phyloP scores from a whole-genome alignment of 2,888 invertebrate species.

The Phrixothrix hirtus region DNA sequence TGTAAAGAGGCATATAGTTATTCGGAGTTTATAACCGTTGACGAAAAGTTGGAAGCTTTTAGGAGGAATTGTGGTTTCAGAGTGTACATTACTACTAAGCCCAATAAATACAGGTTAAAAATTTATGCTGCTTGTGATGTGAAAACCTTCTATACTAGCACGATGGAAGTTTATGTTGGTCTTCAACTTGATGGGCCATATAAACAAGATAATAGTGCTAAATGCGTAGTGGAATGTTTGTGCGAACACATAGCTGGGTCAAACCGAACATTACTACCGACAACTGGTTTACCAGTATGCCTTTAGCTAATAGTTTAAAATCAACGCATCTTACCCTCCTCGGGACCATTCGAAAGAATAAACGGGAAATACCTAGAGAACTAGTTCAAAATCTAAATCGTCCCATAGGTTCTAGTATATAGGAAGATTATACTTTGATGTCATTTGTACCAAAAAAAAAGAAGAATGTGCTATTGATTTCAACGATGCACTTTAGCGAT shows the following conservation, averaged over 20 bases:
- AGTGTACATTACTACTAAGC: no score
- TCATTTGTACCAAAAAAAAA: background rate
- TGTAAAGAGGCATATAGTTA: no score
- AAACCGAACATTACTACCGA: no score
- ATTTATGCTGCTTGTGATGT: conserved; percentile 5
- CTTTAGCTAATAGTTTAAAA: conserved; percentile 1
- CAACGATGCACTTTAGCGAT: background rate
- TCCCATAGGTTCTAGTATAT: background rate
- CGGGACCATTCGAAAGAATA: background rate
- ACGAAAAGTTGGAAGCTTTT: no score
- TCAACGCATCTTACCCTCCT: background rate
- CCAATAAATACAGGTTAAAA: conserved; percentile 1
- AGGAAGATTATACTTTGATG: background rate
- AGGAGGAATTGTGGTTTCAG: no score
- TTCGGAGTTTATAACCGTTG: no score
- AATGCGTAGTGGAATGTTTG: no score
- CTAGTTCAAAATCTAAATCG: background rate
- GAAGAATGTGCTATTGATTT: conserved; percentile 1
- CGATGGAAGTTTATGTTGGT: conserved; percentile 3
- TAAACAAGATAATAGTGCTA: conserved; percentile 4
- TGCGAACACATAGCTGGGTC: no score
- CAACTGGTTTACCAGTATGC: conserved; percentile 4
- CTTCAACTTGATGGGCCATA: conserved; percentile 1
- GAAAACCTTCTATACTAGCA: background rate
- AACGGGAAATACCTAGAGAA: conserved; percentile 2